Percentiles rank a stretch among this genome's conserved stretches.
Conservation (phyloP, 2,113 vertebrate species). For the Indri indri region DNA sequence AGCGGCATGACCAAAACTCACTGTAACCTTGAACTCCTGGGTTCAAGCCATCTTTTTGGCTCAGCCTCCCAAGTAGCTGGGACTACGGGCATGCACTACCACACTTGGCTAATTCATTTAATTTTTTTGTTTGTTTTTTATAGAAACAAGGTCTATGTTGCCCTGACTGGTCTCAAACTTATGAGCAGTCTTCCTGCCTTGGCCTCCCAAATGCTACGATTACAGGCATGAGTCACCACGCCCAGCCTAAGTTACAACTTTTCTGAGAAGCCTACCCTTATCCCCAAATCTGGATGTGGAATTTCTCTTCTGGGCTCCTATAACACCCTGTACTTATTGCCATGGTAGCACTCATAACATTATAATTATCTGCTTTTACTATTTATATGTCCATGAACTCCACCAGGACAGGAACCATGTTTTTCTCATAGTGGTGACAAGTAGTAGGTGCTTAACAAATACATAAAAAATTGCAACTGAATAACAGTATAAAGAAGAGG, state of each 20-base stretch:
- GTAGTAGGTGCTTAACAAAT: not conserved
- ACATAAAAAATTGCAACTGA: not conserved
- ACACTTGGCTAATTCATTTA: no score
- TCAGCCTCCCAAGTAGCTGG: no score
- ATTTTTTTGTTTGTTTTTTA: no score
- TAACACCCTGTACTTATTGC: not conserved
- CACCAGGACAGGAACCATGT: not conserved
- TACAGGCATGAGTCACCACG: not conserved
- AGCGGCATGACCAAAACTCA: no score
- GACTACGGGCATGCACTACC: no score
- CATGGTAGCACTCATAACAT: not conserved
- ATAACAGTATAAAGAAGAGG: not conserved
- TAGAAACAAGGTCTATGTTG: no score
- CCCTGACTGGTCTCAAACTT: no score
- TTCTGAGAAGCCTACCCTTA: not conserved
- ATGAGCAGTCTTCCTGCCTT: no score
- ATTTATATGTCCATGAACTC: conserved; percentile 9
- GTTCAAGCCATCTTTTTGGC: no score
- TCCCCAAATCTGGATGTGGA: not conserved
- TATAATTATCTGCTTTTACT: conserved; percentile 19
- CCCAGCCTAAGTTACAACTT: not conserved
- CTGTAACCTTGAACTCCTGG: no score
- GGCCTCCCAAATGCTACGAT: no score
- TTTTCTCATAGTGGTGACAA: not conserved
- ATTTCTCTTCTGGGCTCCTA: not conserved